Evolutionary conservation across 2,888 invertebrate genomes (phyloP).

Genomic region (Andrena minutula): DNA sequence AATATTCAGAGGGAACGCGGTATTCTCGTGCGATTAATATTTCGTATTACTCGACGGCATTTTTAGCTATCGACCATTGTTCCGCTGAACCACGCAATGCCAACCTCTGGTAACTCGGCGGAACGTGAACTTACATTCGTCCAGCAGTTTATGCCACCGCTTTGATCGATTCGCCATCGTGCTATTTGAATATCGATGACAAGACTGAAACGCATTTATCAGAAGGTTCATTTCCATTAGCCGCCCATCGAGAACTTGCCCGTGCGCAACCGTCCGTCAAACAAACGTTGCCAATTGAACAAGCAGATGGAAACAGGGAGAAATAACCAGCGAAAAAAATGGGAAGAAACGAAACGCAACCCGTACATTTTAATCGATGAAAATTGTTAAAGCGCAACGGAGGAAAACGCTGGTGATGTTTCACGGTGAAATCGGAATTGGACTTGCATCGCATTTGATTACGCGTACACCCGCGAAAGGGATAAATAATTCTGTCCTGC

Average conservation of each 20-base stretch:
- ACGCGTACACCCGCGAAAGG: background rate
- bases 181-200: slow-evolving; percentile 24
- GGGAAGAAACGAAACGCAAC: background rate
- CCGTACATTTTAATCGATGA: background rate
- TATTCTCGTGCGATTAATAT: background rate
- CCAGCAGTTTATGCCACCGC: slow-evolving; percentile 29
- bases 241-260: slow-evolving; percentile 7
- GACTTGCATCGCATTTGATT: slow-evolving; percentile 22
- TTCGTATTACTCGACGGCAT: background rate
- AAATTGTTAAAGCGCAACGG: background rate
- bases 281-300: slow-evolving; percentile 22
- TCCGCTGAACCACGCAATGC: background rate
- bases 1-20: slow-evolving; percentile 5
- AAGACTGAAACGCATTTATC: slow-evolving; percentile 23
- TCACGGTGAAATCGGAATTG: slow-evolving; percentile 7
- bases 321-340: background rate
- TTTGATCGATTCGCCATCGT: slow-evolving; percentile 41
- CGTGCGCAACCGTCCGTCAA: background rate
- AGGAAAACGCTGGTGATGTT: background rate
- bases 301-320: background rate
- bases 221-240: slow-evolving; percentile 47
- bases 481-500: background rate
- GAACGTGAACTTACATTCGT: slow-evolving; percentile 35
- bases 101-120: background rate
- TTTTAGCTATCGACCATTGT: slow-evolving; percentile 13